Evolutionary conservation across 2,888 invertebrate genomes (phyloP), one percentile per base, ranked within the genome.

Genomic region (Drosophila ustulata): DNA sequence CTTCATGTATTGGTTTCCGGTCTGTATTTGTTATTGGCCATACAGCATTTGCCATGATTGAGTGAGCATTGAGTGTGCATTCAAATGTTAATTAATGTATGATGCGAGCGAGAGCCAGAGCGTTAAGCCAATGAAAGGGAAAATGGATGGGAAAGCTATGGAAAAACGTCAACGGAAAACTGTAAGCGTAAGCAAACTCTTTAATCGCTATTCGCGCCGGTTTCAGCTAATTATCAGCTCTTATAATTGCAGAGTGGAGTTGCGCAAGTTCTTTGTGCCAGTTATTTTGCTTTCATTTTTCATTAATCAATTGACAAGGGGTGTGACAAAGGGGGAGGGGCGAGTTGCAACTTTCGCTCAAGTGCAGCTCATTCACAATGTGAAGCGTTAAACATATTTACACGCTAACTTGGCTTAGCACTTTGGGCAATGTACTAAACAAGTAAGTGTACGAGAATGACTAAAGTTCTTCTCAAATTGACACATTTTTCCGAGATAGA

Each of bases 371-470:
- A 55, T 61, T 65, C 45, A 64, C 32, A 49, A 58, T 75, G 71
- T 71, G 61, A 71, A 69, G 61, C 64, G 67, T 64, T 68, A 71
- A 74, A 68, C 80, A 82, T 73, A 76, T 82, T 82, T 83, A 76
- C 73, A 65, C 57, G 69, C 74, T 82, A 66, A 75, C 71, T 83
- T 80, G 75, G 65, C 69, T 71, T 25, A 62, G 62, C 75, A 75
- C 66, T 71, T 68, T 67, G 59, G 53, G 57, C 75, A 45, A 59
- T 67, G 59, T 11, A 55, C 75, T 45, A 59, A 68, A 51, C 69
- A 72, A 80, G 55, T 73, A 65, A 78, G 76, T 80, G 76, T 80
- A n/a, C n/a, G n/a, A 37, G 37, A 5, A 37, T n/a, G 37, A 37
- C n/a, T 37, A 37, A 37, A 37, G 37, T 37, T 37, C 37, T 37